phyloP scores from a whole-genome alignment of 2,888 invertebrate species.

The Oligia latruncula region DNA sequence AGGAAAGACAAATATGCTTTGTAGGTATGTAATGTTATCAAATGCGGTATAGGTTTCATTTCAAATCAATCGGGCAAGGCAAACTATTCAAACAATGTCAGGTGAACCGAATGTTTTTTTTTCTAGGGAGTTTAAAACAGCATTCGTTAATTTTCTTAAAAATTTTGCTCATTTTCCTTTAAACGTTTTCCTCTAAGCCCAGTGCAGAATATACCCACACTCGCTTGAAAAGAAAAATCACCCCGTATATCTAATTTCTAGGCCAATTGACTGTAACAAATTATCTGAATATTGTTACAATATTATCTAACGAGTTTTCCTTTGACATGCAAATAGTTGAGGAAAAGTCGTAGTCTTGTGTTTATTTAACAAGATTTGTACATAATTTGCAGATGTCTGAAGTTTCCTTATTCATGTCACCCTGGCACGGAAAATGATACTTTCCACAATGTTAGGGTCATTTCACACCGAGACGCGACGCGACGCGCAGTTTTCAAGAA shows the following conservation, averaged over 20 bases:
- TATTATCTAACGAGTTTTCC: constrained; percentile 27
- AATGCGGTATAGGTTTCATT: not conserved
- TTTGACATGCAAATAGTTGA: constrained; percentile 43
- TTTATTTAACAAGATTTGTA: constrained; percentile 27
- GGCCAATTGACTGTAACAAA: constrained; percentile 10
- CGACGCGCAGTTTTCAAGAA: no score
- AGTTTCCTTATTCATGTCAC: constrained; percentile 35
- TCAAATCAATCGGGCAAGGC: constrained; percentile 4
- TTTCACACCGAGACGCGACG: no score
- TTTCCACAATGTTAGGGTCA: constrained; percentile 10
- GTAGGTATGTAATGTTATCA: not conserved
- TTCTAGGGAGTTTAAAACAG: not conserved
- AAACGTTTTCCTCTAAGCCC: not conserved
- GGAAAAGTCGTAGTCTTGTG: constrained; percentile 34
- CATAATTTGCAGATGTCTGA: constrained; percentile 11
- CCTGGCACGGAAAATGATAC: constrained; percentile 15
- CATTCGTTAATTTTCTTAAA: not conserved
- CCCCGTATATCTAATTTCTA: not conserved
- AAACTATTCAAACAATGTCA: not conserved
- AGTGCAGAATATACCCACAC: no score
- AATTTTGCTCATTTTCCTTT: not conserved
- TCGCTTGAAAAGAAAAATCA: not conserved
- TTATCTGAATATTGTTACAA: not conserved
- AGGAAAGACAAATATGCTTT: not conserved
- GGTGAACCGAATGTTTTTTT: no score